Base-by-base conservation (phyloP, 2,888 invertebrate species). In the Apamea epomidion region DNA sequence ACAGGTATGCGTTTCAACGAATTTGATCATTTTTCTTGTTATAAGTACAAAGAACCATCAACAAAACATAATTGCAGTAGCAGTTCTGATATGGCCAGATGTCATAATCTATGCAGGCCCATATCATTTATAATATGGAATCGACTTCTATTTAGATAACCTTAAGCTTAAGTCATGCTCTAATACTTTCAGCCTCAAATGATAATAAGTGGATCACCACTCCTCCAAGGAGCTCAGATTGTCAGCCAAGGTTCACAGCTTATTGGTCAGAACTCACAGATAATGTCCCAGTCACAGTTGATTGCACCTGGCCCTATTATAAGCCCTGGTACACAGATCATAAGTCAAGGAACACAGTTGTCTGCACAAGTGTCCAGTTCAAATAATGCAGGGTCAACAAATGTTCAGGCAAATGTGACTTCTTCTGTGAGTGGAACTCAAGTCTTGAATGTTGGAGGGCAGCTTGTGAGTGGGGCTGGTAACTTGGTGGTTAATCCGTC, bases 311-410 rank as follows among this genome's bases (percentile, higher is more conserved):
- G 95, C 4, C 95, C 95, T 85, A 91, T 96, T 29, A 86, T 96
- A 74, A 95, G 95, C 85, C 96, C 96, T 14, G 95, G 94, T 45
- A 97, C 97, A 45, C 97, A 97, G 87, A 97, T 97, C 25, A 97
- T 97, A 83, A 97, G 97, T 85, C 97, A 97, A 92, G 97, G 97
- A 29, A 95, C 94, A 21, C 97, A 97, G 86, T 87, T 96, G 29
- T 94, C 96, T 75, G 95, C 94, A 76, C 96, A 94, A 89, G 93
- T 93, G 51, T 92, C 96, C 58, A 94, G 91, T 84, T 83, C 94
- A 37, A 94, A 88, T 86, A 94, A 91, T 85, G 89, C 91, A 68
- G 92, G 91, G 25, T 79, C 85, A 51, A 81, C 81, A 74, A 94
- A 91, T 90, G 90, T 92, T 64, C 95, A 95, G 85, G 91, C 93